Percentiles rank a stretch among this genome's conserved stretches.
phyloP scores from a whole-genome alignment of 1,140 invertebrate species.

The Bombus consobrinus region DNA sequence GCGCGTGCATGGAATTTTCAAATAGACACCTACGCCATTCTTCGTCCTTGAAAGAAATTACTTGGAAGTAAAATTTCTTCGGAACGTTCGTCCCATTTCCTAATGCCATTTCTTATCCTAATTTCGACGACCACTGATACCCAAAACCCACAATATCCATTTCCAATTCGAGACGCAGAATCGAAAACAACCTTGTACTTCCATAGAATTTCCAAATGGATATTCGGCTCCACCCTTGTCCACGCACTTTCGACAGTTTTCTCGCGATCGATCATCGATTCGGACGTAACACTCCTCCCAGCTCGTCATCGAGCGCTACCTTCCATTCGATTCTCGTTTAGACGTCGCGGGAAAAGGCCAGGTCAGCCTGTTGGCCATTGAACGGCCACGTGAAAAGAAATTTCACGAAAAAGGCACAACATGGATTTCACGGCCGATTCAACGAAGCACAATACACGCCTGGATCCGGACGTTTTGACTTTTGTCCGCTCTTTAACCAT shows the following conservation, averaged over 20 bases:
- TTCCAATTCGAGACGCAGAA: background rate
- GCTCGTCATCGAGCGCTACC: conserved; percentile 69
- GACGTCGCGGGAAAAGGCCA: conserved; percentile 20
- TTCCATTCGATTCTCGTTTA: conserved; percentile 60
- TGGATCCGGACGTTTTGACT: conserved; percentile 79
- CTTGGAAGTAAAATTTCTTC: too few relatives aligned
- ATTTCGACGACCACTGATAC: background rate
- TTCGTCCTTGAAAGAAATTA: too few relatives aligned
- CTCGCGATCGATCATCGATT: conserved; percentile 78
- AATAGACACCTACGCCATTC: too few relatives aligned
- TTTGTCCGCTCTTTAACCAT: conserved; percentile 76
- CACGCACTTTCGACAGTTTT: conserved; percentile 46
- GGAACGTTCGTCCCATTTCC: too few relatives aligned
- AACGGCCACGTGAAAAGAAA: conserved; percentile 72
- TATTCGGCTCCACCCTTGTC: background rate
- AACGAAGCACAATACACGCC: conserved; percentile 60
- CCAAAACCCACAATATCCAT: too few relatives aligned
- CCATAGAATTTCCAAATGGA: background rate
- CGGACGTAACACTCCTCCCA: conserved; percentile 42
- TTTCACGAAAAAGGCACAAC: conserved; percentile 79
- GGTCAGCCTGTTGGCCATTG: conserved; percentile 54
- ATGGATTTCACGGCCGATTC: conserved; percentile 81
- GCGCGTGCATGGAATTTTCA: too few relatives aligned
- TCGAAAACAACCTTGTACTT: background rate
- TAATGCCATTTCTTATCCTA: background rate